Percentiles rank a stretch among this genome's conserved stretches.
Conservation (phyloP, 2,888 invertebrate species). For the Phytoseiulus persimilis region DNA sequence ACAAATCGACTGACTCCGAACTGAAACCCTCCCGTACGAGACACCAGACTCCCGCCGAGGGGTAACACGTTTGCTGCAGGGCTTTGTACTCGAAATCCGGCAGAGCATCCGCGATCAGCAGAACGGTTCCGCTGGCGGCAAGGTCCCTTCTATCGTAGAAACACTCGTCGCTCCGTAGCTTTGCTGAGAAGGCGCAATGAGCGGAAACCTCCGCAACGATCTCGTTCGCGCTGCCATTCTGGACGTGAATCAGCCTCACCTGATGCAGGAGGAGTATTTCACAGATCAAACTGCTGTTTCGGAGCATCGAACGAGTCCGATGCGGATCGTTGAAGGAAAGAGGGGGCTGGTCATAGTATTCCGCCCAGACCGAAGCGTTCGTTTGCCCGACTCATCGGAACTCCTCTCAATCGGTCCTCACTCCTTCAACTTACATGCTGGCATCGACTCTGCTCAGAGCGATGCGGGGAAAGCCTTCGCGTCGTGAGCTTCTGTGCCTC, state of each 20-base stretch:
- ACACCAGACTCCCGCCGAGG: conserved; percentile 5
- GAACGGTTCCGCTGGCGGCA: not conserved
- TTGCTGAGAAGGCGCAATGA: not conserved
- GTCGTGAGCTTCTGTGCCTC: not conserved
- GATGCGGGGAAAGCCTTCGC: too few relatives aligned
- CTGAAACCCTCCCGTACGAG: not conserved
- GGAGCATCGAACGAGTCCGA: not conserved
- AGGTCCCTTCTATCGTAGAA: not conserved
- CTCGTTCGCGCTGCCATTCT: not conserved
- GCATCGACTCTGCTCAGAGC: too few relatives aligned
- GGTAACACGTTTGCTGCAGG: not conserved
- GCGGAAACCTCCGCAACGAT: not conserved
- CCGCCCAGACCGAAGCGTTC: too few relatives aligned
- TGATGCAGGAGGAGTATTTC: not conserved
- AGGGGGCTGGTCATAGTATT: too few relatives aligned
- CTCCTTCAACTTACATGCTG: too few relatives aligned
- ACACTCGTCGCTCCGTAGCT: not conserved
- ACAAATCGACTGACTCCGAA: not conserved
- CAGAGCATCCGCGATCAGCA: not conserved
- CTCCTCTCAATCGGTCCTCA: too few relatives aligned
- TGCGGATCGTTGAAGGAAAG: not conserved
- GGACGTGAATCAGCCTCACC: not conserved
- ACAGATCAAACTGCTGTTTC: not conserved
- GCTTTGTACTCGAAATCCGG: not conserved
- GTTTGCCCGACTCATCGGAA: too few relatives aligned